phyloP scores from a whole-genome alignment of 2,888 invertebrate genomes.

The Oligia fasciuncula region DNA sequence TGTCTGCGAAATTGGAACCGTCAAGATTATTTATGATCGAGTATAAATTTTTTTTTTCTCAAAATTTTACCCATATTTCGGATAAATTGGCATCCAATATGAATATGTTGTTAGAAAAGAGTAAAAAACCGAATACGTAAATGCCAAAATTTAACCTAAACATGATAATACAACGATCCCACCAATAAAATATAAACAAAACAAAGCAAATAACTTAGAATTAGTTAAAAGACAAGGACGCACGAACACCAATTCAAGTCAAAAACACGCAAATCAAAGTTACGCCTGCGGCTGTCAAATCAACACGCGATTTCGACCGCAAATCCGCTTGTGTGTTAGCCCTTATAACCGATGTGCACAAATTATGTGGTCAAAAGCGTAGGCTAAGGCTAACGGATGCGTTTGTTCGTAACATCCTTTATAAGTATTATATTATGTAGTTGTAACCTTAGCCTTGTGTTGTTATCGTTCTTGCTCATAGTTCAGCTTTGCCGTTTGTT shows the following conservation, averaged over 20 bases:
- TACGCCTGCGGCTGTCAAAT: constrained; percentile 20
- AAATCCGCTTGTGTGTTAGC: constrained; percentile 44
- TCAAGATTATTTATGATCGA: constrained; percentile 11
- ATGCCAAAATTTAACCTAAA: constrained; percentile 7
- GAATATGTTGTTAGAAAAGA: not conserved
- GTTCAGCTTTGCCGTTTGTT: not conserved
- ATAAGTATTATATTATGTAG: constrained; percentile 31
- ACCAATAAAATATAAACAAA: constrained; percentile 10
- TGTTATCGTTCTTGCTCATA: constrained; percentile 17
- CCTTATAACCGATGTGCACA: constrained; percentile 45
- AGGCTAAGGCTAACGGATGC: constrained; percentile 67
- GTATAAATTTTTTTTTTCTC: constrained; percentile 1
- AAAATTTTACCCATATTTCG: not conserved
- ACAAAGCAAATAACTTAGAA: constrained; percentile 7
- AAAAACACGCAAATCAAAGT: constrained; percentile 35
- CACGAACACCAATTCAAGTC: constrained; percentile 17
- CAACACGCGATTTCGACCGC: constrained; percentile 49
- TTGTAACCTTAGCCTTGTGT: constrained; percentile 63
- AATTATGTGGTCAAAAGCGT: constrained; percentile 50
- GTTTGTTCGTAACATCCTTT: constrained; percentile 60
- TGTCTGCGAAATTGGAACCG: constrained; percentile 26
- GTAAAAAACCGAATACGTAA: not conserved
- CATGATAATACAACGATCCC: not conserved
- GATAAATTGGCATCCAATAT: not conserved
- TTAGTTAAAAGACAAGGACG: constrained; percentile 4